Base-by-base conservation (phyloP, 1,140 invertebrate species). In the Palaemon carinicauda region DNA sequence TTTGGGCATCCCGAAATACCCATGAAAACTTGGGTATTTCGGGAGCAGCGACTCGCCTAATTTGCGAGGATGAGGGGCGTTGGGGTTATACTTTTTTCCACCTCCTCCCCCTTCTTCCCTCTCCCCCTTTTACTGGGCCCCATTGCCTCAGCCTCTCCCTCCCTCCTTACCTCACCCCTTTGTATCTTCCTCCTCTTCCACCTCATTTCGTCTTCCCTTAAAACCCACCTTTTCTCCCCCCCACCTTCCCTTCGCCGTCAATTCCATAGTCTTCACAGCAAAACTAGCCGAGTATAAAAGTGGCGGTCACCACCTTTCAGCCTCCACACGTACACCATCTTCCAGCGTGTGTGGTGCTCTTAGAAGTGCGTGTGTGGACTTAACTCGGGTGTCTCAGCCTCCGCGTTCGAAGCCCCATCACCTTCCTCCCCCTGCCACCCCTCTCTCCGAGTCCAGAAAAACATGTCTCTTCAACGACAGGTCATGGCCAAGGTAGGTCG, bases 181-280 rank as follows among this genome's bases (percentile, higher is more conserved):
- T 65, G n/a, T 65, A 9, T 5, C 7, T 41, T 27, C 24, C 21
- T 4, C 21, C 69, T 71, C 69, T 71, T 33, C 33, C 21, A 29
- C 69, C 27, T 31, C 73, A n/a, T n/a, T n/a, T n/a, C 50, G 17
- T 50, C 73, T 50, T 31, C 50, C 33, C 21, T 41, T 75, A 27
- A 41, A 29, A n/a, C 29, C 50, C 73, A 15, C 73, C 50, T n/a
- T 75, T 41, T 75, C 29, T 33, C 73, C 41, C 73, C 41, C 73
- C 41, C 73, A 41, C 73, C n/a, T n/a, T n/a, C 24, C 65, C 65
- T 27, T 65, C 74, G 52, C 77, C 83, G 83, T 71, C 83, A 86
- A 86, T 86, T 86, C 83, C 83, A 86, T 86, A 86, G 77, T 86
- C 83, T 80, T 86, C 83, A 86, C 83, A 80, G 83, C 69, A 80